These are phyloP conservation scores for Agrotis segetum DNA, from an alignment of 2,888 invertebrate species.

Conservation along the genomic window DNA sequence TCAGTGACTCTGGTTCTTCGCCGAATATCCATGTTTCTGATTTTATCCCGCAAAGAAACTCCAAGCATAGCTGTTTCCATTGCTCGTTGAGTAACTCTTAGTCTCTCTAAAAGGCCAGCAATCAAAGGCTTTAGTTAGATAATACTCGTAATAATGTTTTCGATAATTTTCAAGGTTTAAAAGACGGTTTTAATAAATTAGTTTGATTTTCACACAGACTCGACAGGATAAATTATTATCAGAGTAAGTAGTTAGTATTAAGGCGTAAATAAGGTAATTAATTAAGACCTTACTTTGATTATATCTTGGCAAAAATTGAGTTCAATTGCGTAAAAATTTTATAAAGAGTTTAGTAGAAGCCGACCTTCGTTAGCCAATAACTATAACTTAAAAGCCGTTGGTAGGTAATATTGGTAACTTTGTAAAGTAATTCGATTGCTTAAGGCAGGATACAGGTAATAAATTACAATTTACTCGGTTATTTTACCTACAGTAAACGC, in stretches of 20 bases:
- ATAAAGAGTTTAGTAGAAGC: conserved; percentile 31
- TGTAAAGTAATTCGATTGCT: conserved; percentile 18
- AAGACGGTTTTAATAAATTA: no score
- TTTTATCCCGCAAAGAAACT: no score
- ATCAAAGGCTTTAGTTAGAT: no score
- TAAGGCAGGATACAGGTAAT: conserved; percentile 39
- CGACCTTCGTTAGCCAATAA: conserved; percentile 39
- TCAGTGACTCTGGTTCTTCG: no score
- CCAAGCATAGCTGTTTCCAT: no score
- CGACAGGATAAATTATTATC: neutral
- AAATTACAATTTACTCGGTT: conserved; percentile 29
- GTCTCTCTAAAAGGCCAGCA: no score
- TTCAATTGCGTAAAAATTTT: conserved; percentile 45
- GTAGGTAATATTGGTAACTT: conserved; percentile 18
- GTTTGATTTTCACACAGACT: neutral
- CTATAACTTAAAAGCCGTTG: conserved; percentile 27
- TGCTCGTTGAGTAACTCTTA: no score
- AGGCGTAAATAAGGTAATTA: neutral
- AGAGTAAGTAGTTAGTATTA: neutral
- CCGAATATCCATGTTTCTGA: no score
- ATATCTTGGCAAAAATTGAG: conserved; percentile 16
- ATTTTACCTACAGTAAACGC: conserved; percentile 3
- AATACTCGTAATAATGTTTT: no score
- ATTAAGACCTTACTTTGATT: conserved; percentile 8
- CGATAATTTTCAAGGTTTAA: no score